A percentile compares a stretch with the other conserved stretches of the same genome.
Evolutionary conservation across 2,113 vertebrate genomes (phyloP).

Genomic region (Pelecanoides urinatrix): DNA sequence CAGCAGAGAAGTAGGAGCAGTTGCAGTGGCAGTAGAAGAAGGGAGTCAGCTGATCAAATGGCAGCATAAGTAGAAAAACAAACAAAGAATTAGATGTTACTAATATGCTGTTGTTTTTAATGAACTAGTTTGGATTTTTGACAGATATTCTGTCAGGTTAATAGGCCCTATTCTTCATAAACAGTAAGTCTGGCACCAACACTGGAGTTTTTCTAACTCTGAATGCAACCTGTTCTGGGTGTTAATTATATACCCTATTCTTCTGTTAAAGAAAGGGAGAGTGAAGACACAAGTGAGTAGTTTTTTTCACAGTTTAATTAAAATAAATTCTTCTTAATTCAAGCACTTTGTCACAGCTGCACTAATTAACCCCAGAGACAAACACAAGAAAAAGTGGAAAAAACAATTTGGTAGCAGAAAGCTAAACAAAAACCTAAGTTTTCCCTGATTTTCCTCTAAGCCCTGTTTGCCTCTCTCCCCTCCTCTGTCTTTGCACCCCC

Average conservation of each 20-base stretch:
- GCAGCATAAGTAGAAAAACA: not conserved
- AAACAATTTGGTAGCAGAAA: not conserved
- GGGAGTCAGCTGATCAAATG: not conserved
- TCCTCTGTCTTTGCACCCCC: not conserved
- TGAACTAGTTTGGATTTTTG: not conserved
- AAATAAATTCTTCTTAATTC: slow-evolving; percentile 12
- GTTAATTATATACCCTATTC: not conserved
- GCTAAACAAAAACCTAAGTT: not conserved
- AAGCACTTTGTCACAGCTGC: not conserved
- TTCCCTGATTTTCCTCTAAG: not conserved
- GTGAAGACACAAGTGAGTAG: not conserved
- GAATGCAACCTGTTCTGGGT: not conserved
- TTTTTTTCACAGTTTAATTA: slow-evolving; percentile 31
- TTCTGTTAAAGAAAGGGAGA: not conserved
- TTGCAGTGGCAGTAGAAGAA: not conserved
- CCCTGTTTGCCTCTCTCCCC: not conserved
- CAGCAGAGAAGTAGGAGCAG: not conserved
- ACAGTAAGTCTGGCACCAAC: not conserved
- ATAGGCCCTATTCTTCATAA: not conserved
- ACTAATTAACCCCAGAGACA: not conserved
- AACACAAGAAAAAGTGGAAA: not conserved
- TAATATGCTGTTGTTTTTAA: not conserved
- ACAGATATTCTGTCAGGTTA: not conserved
- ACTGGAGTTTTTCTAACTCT: not conserved
- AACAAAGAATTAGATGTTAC: not conserved